These are phyloP conservation scores for Drosophila flavopinicola DNA, from an alignment of 2,888 invertebrate species.

Conservation along the genomic window DNA sequence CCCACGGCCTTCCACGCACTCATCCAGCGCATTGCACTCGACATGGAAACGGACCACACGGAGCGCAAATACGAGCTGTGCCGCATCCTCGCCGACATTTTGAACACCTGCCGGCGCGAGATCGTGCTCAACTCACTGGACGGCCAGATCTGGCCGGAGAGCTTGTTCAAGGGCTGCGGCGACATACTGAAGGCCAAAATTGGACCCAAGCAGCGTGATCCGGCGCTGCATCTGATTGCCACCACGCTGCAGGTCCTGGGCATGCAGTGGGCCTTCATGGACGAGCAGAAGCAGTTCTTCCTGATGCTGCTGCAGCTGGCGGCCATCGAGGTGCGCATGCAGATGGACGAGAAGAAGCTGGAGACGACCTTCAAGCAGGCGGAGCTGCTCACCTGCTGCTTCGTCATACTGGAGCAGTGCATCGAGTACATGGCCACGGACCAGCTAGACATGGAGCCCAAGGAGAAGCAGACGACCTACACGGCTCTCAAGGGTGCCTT, in stretches of 20 bases:
- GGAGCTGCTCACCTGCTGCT: constrained; percentile 92
- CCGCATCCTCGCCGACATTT: constrained; percentile 89
- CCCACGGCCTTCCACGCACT: constrained; percentile 92
- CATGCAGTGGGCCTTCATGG: constrained; percentile 92
- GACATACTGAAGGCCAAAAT: constrained; percentile 95
- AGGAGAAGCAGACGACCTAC: constrained; percentile 95
- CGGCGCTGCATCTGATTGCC: constrained; percentile 93
- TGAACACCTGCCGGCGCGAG: constrained; percentile 90
- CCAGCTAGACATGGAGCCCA: constrained; percentile 93
- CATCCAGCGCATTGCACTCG: constrained; percentile 92
- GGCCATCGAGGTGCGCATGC: constrained; percentile 97
- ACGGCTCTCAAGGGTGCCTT: constrained; percentile 95
- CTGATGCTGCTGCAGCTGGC: constrained; percentile 93
- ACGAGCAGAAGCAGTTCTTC: constrained; percentile 92
- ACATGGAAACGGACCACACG: constrained; percentile 94
- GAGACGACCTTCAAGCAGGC: constrained; percentile 91
- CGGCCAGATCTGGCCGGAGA: constrained; percentile 92
- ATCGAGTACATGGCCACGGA: constrained; percentile 92
- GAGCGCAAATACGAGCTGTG: constrained; percentile 96
- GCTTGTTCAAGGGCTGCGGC: constrained; percentile 91
- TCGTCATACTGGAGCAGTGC: constrained; percentile 91
- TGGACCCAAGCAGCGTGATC: constrained; percentile 94
- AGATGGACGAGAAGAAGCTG: constrained; percentile 93
- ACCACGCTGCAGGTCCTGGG: constrained; percentile 92
- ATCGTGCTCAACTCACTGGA: constrained; percentile 87